A percentile compares a stretch with the other conserved stretches of the same genome.
These are phyloP conservation scores for Gryon sp. DNA, from an alignment of 1,140 invertebrate genomes.

Conservation along the genomic window DNA sequence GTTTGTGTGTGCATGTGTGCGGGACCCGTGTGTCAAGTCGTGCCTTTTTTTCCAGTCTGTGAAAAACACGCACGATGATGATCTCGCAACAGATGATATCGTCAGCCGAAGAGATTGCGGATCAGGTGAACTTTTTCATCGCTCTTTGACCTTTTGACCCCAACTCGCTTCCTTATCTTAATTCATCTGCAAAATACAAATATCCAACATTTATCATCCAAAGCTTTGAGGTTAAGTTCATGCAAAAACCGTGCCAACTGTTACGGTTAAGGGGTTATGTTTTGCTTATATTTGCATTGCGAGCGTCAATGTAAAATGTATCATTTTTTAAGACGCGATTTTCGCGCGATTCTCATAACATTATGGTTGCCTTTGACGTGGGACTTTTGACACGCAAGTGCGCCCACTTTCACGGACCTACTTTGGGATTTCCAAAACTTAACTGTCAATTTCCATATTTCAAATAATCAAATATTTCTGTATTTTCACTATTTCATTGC, in stretches of 20 bases:
- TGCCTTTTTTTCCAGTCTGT: conserved; percentile 72
- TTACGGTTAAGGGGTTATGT: conserved; percentile 4
- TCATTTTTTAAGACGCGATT: background rate
- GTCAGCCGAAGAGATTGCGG: conserved; percentile 95
- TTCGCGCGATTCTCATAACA: background rate
- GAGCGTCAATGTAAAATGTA: background rate
- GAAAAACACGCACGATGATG: conserved; percentile 83
- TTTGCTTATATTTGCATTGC: background rate
- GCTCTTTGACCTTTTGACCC: no score
- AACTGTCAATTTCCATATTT: conserved; percentile 15
- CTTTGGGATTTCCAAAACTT: conserved; percentile 44
- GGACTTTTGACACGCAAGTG: conserved; percentile 38
- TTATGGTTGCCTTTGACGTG: conserved; percentile 35
- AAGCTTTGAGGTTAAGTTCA: conserved; percentile 23
- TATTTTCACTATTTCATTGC: background rate
- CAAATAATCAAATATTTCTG: background rate
- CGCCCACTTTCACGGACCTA: conserved; percentile 68
- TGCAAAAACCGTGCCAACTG: conserved; percentile 9
- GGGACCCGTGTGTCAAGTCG: conserved; percentile 68
- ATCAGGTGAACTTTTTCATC: conserved; percentile 88
- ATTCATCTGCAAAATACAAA: no score
- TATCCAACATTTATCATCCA: background rate
- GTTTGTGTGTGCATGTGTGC: conserved; percentile 62
- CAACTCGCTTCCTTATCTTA: background rate
- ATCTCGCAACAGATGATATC: conserved; percentile 92